These are phyloP conservation scores for Halichoeres trimaculatus DNA, from an alignment of 2,113 vertebrate genomes.

Conservation along the genomic window DNA sequence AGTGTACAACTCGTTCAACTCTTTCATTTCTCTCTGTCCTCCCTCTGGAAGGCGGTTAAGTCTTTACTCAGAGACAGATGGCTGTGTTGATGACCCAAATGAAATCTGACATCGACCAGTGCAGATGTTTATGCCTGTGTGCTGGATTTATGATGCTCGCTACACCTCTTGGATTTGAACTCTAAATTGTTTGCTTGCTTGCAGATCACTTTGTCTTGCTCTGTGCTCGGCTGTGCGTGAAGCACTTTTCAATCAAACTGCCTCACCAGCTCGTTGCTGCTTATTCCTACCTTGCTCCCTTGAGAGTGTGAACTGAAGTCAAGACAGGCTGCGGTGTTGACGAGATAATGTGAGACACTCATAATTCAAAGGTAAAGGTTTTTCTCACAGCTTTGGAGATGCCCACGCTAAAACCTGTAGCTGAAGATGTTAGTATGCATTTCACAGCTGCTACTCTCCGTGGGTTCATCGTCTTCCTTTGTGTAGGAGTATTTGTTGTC, in stretches of 20 bases:
- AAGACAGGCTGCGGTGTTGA: constrained; percentile 24
- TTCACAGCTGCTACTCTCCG: constrained; percentile 15
- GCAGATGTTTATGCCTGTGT: constrained; percentile 28
- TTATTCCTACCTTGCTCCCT: constrained; percentile 30
- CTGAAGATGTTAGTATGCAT: neutral
- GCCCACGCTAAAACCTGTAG: constrained; percentile 25
- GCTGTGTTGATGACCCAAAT: constrained; percentile 36
- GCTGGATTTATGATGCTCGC: constrained; percentile 35
- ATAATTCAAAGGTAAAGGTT: constrained; percentile 42
- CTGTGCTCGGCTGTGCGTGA: constrained; percentile 52
- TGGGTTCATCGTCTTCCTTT: neutral
- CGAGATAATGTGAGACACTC: constrained; percentile 24
- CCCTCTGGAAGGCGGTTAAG: constrained; percentile 25
- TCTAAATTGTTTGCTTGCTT: constrained; percentile 47
- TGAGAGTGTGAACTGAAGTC: constrained; percentile 43
- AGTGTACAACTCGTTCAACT: constrained; percentile 15
- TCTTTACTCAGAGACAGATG: constrained; percentile 51
- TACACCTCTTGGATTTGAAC: constrained; percentile 34
- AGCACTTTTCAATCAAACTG: constrained; percentile 44
- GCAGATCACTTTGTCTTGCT: constrained; percentile 44
- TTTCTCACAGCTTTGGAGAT: constrained; percentile 1
- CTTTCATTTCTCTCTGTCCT: constrained; percentile 24
- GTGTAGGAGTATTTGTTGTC: neutral
- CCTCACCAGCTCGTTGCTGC: constrained; percentile 26
- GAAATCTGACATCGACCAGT: constrained; percentile 31